A percentile compares a stretch with the other conserved stretches of the same genome.
These are phyloP conservation scores for Dasyurus viverrinus DNA, from an alignment of 2,113 vertebrate genomes.

Conservation along the genomic window DNA sequence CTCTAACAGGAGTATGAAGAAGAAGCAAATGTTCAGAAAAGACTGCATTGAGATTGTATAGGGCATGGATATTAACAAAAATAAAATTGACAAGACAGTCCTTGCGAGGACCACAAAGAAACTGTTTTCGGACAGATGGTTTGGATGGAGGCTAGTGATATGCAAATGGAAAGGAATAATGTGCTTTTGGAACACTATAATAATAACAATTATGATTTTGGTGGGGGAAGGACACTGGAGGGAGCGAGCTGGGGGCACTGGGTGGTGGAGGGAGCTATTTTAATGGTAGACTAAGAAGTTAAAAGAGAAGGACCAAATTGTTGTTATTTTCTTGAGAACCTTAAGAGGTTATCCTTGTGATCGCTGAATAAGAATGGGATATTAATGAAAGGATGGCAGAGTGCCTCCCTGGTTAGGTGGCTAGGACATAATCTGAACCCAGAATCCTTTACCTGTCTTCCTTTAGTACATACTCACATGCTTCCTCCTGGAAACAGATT, in stretches of 20 bases:
- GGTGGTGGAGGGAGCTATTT: constrained; percentile 65
- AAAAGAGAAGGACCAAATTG: constrained; percentile 40
- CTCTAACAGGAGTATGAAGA: constrained; percentile 75
- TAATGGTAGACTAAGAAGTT: constrained; percentile 73
- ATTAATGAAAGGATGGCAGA: constrained; percentile 36
- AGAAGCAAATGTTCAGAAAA: constrained; percentile 66
- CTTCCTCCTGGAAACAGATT: constrained; percentile 71
- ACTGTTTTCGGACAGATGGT: constrained; percentile 44
- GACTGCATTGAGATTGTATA: constrained; percentile 62
- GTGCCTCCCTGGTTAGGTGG: constrained; percentile 58
- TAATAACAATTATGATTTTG: neutral
- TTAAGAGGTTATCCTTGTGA: constrained; percentile 60
- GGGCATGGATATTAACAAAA: constrained; percentile 66
- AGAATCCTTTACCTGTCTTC: constrained; percentile 50
- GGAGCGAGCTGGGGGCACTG: neutral
- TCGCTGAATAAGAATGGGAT: constrained; percentile 55
- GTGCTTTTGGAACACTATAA: constrained; percentile 44
- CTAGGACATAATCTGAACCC: constrained; percentile 66
- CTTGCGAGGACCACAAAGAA: constrained; percentile 40
- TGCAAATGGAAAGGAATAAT: constrained; percentile 67
- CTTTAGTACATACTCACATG: constrained; percentile 61
- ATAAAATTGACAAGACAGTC: constrained; percentile 46
- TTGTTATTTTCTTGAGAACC: constrained; percentile 60
- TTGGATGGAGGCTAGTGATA: constrained; percentile 64
- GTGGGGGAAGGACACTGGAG: neutral